Evolutionary conservation across 2,888 invertebrate genomes (phyloP), one percentile per base, ranked within the genome.

Genomic region (Meta bourneti): DNA sequence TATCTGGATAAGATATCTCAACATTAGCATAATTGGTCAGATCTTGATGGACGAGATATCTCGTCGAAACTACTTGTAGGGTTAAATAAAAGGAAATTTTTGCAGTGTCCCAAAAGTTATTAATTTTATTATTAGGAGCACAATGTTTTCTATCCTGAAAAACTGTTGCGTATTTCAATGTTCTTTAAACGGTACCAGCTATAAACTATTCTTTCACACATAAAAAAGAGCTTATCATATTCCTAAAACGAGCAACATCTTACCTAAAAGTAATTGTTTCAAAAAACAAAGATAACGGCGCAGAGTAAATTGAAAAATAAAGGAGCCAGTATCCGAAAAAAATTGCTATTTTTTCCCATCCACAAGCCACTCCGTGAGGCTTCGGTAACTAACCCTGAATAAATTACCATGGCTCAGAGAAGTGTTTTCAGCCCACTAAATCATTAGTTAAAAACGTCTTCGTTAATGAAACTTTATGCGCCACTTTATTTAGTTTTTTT

Each of bases 391-490:
- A 54, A 84, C 52, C 75, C 61, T 54, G 74, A 89, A 89, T 75
- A 89, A 81, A 89, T 81, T 75, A 74, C 69, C 34, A 7, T 13
- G 34, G 16, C 75, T 81, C 51, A 69, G 9, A 74, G 75, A 61
- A 61, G 61, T 61, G 74, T 54, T 48, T 13, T 9, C 75, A 81
- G 52, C n/a, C 71, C 9, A 34, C 75, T 81, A 89, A 81, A 89
- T 81, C 88, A 89, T 89, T 89, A 82, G 74, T 89, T 89, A 81
- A 89, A 82, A 81, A 89, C 75, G 80, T 89, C 81, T 75, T 75
- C 74, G 49, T 81, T 89, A 81, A 89, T 89, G 88, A 89, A 89
- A 89, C 78, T 81, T 81, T 74, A 81, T 74, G 80, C 54, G 69
- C 11, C 20, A 74, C 72, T 81, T 88, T 61, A 78, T 80, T 48